Conservation (phyloP, 2,113 vertebrate species). For the Cephalopterus ornatus region DNA sequence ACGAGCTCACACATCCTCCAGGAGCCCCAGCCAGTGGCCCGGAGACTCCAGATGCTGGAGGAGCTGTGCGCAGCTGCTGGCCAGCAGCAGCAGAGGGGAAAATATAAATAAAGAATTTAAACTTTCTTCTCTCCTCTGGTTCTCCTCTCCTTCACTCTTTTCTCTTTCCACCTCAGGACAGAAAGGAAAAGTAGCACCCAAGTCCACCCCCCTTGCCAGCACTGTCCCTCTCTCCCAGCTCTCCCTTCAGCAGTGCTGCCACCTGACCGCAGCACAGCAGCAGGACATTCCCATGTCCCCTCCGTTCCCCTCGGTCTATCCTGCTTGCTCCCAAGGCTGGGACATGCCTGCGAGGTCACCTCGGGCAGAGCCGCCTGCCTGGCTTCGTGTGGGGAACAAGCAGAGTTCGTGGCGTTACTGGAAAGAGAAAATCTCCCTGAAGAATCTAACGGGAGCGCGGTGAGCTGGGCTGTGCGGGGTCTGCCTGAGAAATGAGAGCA, state of each 20-base stretch:
- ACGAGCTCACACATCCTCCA: not conserved
- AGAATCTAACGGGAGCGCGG: not conserved
- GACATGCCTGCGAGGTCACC: accelerated
- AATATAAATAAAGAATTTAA: slow-evolving; percentile 16
- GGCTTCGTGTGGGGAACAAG: not conserved
- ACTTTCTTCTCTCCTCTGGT: not conserved
- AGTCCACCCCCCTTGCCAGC: not conserved
- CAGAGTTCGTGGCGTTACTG: not conserved
- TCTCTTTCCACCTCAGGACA: not conserved
- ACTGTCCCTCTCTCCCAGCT: not conserved
- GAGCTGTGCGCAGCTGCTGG: slow-evolving; percentile 36
- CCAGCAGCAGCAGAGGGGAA: slow-evolving; percentile 7
- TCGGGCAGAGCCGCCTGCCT: not conserved
- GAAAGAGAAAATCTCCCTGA: not conserved
- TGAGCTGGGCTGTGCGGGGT: not conserved
- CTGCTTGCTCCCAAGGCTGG: not conserved
- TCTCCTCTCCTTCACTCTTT: not conserved
- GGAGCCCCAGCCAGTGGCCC: slow-evolving; percentile 45
- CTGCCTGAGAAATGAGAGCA: slow-evolving; percentile 23
- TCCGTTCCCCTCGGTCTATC: not conserved
- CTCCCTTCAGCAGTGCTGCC: not conserved
- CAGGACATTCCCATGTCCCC: not conserved
- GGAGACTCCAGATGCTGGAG: slow-evolving; percentile 58
- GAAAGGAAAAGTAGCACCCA: not conserved
- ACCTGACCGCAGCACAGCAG: not conserved